Evolutionary conservation across 2,888 invertebrate species (phyloP), one percentile per base, ranked within the genome.

Genomic region (Prosopocoilus inquinatus): DNA sequence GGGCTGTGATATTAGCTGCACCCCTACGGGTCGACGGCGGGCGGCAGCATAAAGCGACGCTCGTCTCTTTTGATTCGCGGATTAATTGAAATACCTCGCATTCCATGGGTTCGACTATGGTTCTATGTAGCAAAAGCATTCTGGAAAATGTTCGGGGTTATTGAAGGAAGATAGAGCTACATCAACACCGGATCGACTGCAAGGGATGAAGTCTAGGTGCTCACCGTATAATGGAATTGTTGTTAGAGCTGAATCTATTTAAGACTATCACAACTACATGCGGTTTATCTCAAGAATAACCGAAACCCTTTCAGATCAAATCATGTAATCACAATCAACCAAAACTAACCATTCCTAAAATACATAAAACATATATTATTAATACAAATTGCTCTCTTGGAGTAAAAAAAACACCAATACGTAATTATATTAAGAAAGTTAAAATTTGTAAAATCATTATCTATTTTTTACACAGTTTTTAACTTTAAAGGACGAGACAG

Each of bases 21-120:
- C 61, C 63, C 58, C 60, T 61, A 59, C 60, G 46, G 45, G 50
- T 47, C 36, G 38, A 47, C 50, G 47, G 55, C 46, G 57, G 63
- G 65, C 70, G 66, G 67, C 64, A 64, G 68, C 67, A 71, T 71
- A 72, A 72, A 72, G 72, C 72, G 71, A 65, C 70, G 72, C 72
- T 70, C 70, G 71, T 71, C 75, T 76, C 75, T 76, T 76, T 75
- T 76, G 76, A 76, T 75, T 76, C 75, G 74, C 69, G 76, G 75
- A 77, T 77, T 77, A 77, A 77, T 77, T 77, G 77, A 76, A 77
- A 77, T 77, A 76, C 76, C 75, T 76, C 72, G 71, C 73, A 76
- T 77, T 76, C 77, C 75, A 70, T 67, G 67, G 74, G 67, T 68
- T 68, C 68, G 66, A 55, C 68, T 65, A 68, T 64, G 67, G 66